Base-by-base conservation (phyloP, 2,888 invertebrate species). In the Drosophila bunnanda region DNA sequence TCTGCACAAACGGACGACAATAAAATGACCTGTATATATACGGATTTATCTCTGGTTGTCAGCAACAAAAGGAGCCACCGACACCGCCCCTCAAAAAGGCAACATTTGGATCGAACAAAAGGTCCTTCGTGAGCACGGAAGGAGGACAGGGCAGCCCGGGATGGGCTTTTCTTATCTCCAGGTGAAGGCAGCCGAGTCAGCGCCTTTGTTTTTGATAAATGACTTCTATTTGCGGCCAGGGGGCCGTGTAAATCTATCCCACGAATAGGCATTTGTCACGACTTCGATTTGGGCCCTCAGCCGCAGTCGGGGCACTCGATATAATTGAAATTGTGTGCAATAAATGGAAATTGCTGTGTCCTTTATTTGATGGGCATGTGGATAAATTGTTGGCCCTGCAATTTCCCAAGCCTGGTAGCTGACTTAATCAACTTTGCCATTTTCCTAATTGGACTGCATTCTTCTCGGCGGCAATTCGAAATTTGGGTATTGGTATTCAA, bases 161-260 rank as follows among this genome's bases (percentile, higher is more conserved):
- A 25, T 69, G 70, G 72, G 68, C 62, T 66, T 78, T 73, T 70
- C 84, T 72, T 68, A 72, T 72, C 74, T 78, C 76, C 79, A 82
- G 82, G 82, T 74, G 61, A 72, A 64, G 52, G 71, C 44, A 44
- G 71, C 56, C 65, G 67, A 66, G 72, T 75, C 75, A 70, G 70
- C 76, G 66, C 56, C 78, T 76, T 89, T 88, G 85, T 82, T 73
- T 83, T 77, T 84, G 83, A 89, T 73, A 82, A 88, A 88, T 82
- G 85, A 65, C 59, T 77, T 54, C 72, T 58, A 70, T 76, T 76
- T 70, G 75, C 44, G 71, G 71, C 74, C 34, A 38, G 46, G 32
- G 9, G 48, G 15, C 77, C 73, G 79, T 75, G 77, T 58, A 89
- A 82, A 84, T 89, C 85, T 77, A 89, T 84, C 79, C 65, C 62